phyloP scores from a whole-genome alignment of 1,140 invertebrate genomes.

The Monomorium pharaonis region DNA sequence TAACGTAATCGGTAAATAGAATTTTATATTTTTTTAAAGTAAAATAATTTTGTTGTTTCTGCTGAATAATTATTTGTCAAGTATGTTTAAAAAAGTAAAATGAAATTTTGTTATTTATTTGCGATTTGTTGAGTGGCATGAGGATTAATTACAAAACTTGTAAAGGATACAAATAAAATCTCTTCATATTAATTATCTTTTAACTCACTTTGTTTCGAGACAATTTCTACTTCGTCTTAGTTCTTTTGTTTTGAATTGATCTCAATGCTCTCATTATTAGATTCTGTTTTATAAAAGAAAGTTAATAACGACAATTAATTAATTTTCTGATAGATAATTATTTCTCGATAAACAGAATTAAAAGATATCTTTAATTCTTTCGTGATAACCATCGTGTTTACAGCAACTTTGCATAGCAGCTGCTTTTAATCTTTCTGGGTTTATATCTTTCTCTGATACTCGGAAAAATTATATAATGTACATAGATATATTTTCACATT shows the following conservation, averaged over 20 bases:
- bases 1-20: background rate
- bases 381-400: background rate
- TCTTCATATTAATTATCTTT: background rate
- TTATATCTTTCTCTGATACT: background rate
- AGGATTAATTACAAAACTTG: background rate
- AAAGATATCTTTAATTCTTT: slow-evolving; percentile 8
- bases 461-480: background rate
- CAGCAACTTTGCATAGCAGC: background rate
- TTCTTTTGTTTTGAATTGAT: background rate
- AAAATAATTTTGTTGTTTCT: background rate
- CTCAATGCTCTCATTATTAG: background rate
- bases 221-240: background rate
- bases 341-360: background rate
- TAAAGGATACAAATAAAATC: background rate
- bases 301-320: slow-evolving; percentile 7
- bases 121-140: background rate
- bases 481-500: background rate
- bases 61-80: background rate
- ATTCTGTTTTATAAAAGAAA: slow-evolving; percentile 24
- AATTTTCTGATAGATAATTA: slow-evolving; percentile 11
- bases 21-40: background rate
- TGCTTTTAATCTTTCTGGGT: background rate
- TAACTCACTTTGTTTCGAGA: background rate
- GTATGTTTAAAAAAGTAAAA: background rate
- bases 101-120: background rate